Evolutionary conservation across 2,888 invertebrate species (phyloP).

Genomic region (Pediacus dermestoides): DNA sequence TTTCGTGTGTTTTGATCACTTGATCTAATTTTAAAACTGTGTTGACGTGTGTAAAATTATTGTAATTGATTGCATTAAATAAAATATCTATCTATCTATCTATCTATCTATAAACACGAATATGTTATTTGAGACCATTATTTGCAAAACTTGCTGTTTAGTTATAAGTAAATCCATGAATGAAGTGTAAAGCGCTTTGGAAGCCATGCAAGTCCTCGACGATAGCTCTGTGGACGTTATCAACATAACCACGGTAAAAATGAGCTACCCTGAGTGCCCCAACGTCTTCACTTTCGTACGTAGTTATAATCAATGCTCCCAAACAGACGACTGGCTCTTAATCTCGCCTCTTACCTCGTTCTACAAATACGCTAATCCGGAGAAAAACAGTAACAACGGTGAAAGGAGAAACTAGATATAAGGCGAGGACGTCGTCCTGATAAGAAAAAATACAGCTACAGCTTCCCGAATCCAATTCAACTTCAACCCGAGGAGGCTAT

Average conservation of each 20-base stretch:
- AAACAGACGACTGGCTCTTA: constrained; percentile 44
- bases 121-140: no score
- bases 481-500: constrained; percentile 75
- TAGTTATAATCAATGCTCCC: constrained; percentile 66
- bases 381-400: constrained; percentile 53
- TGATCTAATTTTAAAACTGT: no score
- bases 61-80: no score
- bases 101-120: no score
- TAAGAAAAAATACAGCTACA: constrained; percentile 56
- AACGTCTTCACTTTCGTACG: constrained; percentile 48
- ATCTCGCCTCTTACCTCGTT: no score
- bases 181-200: constrained; percentile 71
- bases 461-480: constrained; percentile 57
- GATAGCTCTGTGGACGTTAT: constrained; percentile 75
- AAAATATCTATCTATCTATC: no score
- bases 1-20: no score
- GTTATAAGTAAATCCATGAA: constrained; percentile 89
- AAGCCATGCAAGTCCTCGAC: constrained; percentile 78
- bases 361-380: constrained; percentile 46
- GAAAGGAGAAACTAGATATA: constrained; percentile 65
- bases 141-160: no score
- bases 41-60: no score
- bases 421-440: constrained; percentile 60
- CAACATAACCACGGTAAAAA: constrained; percentile 74
- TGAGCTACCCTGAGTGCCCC: constrained; percentile 50